Conservation (phyloP, 2,888 invertebrate species). For the Acronicta alni region DNA sequence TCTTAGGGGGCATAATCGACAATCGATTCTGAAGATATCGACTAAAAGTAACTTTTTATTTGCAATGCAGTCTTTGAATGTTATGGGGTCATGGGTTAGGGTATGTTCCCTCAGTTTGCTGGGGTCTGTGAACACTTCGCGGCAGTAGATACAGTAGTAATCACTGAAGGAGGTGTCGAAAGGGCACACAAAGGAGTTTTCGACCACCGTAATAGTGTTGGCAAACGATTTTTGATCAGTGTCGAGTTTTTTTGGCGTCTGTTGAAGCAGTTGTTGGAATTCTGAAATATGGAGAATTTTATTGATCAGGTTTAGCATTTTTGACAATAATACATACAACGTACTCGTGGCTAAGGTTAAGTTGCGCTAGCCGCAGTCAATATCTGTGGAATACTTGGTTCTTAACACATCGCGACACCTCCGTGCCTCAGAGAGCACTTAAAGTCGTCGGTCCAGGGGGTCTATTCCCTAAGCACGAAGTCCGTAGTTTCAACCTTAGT, state of each 20-base stretch:
- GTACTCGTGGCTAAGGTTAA: no score
- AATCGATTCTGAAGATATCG: slow-evolving; percentile 76
- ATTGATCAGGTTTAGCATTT: no score
- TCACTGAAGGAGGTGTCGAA: slow-evolving; percentile 79
- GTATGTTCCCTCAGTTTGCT: slow-evolving; percentile 75
- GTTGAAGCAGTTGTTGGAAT: slow-evolving; percentile 10
- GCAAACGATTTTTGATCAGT: slow-evolving; percentile 64
- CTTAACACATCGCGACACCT: no score
- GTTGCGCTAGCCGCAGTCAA: no score
- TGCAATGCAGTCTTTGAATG: slow-evolving; percentile 66
- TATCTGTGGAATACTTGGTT: no score
- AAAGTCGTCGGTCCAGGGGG: no score
- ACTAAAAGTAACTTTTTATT: slow-evolving; percentile 73
- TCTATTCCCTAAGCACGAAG: no score
- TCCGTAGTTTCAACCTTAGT: no score
- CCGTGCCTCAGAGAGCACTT: no score
- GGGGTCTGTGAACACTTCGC: slow-evolving; percentile 77
- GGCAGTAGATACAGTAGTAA: slow-evolving; percentile 76
- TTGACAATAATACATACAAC: no score
- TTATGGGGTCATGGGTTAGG: slow-evolving; percentile 69
- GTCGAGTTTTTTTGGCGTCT: slow-evolving; percentile 61
- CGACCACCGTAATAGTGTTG: slow-evolving; percentile 70
- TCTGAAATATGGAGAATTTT: slow-evolving; percentile 49
- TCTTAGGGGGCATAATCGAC: slow-evolving; percentile 70
- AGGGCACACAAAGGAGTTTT: slow-evolving; percentile 78